phyloP scores from a whole-genome alignment of 2,113 vertebrate genomes.

The Bos javanicus region DNA sequence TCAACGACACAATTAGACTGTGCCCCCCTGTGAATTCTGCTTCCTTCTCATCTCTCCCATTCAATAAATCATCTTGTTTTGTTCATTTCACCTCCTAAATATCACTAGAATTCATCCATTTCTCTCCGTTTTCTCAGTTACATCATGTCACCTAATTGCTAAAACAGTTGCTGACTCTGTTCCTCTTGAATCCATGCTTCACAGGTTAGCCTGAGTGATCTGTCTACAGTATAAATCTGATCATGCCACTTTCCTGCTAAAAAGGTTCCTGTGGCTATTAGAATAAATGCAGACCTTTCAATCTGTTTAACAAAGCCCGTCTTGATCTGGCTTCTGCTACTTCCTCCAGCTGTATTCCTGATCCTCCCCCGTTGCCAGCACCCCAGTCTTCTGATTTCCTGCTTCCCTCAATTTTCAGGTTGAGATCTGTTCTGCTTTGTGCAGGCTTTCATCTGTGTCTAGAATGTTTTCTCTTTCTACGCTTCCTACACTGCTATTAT shows the following conservation, averaged over 20 bases:
- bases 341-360: background rate
- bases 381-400: background rate
- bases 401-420: background rate
- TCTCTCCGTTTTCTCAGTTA: background rate
- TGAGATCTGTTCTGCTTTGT: background rate
- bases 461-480: background rate
- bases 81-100: conserved; percentile 31
- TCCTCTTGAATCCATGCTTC: background rate
- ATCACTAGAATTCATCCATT: background rate
- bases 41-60: background rate
- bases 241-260: background rate
- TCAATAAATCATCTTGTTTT: conserved; percentile 27
- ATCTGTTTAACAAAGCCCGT: background rate
- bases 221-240: conserved; percentile 7
- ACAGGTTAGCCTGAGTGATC: conserved; percentile 27
- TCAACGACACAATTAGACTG: background rate
- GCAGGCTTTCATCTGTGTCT: background rate
- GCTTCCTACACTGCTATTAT: background rate
- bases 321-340: background rate
- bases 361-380: too few relatives aligned
- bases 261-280: background rate
- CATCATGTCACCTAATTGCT: conserved; percentile 55
- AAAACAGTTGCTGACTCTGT: conserved; percentile 34
- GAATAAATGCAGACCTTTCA: background rate
- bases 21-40: background rate